Conservation (phyloP, 1,140 invertebrate species). For the Habropoda laboriosa region DNA sequence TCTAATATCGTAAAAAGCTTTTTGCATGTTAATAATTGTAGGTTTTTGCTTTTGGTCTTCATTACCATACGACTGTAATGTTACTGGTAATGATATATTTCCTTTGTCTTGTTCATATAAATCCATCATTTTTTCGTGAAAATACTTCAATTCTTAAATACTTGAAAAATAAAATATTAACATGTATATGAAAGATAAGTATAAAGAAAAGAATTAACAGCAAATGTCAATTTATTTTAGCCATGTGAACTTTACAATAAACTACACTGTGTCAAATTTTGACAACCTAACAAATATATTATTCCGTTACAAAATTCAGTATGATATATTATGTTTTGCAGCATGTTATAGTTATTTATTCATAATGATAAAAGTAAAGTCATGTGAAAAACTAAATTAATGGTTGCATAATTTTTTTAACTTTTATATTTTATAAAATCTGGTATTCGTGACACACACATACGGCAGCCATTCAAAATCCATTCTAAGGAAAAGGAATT, state of each 20-base stretch:
- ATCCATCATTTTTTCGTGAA: slow-evolving; percentile 57
- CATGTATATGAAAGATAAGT: not conserved
- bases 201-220: not conserved
- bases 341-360: not conserved
- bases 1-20: slow-evolving; percentile 67
- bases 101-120: slow-evolving; percentile 43
- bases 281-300: not conserved
- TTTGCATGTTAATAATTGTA: slow-evolving; percentile 72
- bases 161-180: not conserved
- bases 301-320: not conserved
- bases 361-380: not conserved
- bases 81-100: slow-evolving; percentile 68
- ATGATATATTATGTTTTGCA: not conserved
- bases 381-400: not conserved
- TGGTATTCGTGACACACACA: not conserved
- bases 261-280: not conserved
- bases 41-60: slow-evolving; percentile 30
- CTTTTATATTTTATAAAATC: not conserved
- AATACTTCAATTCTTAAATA: not conserved
- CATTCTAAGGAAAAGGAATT: not conserved
- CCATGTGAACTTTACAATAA: not conserved
- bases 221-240: not conserved
- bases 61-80: slow-evolving; percentile 64
- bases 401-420: not conserved
- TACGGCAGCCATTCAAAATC: not conserved